Evolutionary conservation across 2,113 vertebrate genomes (phyloP), one percentile per base, ranked within the genome.

Genomic region (Eretmochelys imbricata): DNA sequence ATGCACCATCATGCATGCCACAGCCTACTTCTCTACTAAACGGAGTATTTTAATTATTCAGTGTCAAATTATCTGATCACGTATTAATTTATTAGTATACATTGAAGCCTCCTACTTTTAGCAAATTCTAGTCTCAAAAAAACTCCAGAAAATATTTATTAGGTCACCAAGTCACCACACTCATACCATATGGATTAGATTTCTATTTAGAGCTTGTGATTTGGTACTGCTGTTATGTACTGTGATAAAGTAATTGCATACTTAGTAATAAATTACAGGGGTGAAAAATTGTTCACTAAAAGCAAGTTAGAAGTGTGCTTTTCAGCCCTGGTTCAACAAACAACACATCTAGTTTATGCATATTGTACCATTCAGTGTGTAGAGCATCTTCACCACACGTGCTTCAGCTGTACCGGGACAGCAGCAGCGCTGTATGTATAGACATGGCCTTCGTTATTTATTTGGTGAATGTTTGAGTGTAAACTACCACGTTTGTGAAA

Each of bases 401-500:
- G 53, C 53, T 54, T 19, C 51, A 53, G 51, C 2, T 54, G 20
- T 54, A 54, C 25, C 25, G 5, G 10, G 53, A 27, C 25, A 57
- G 25, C 62, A 17, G 8, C 42, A 13, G 2, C 13, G 7, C 87
- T 78, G 57, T 42, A 54, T 72, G 29, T 27, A 2, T 2, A 91
- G 55, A 29, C 54, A 4, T 42, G 27, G 51, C 4, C 57, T 92
- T 89, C 31, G 48, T 50, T 22, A 75, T 38, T 19, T n/a, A 16
- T 54, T 54, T 76, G 11, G 22, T 46, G 42, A 38, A 76, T 25
- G 38, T 46, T 46, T 75, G 38, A 22, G 62, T 0, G 1, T 31
- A 31, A 48, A 53, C 42, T 48, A 55, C 27, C 49, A 46, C 13
- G 0, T 0, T 51, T 31, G 22, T 76, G 0, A 46, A 46, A 27